Evolutionary conservation across 2,797 vertebrate genomes (phyloP), one percentile per base, ranked within the genome.

Genomic region (Trachops cirrhosus): DNA sequence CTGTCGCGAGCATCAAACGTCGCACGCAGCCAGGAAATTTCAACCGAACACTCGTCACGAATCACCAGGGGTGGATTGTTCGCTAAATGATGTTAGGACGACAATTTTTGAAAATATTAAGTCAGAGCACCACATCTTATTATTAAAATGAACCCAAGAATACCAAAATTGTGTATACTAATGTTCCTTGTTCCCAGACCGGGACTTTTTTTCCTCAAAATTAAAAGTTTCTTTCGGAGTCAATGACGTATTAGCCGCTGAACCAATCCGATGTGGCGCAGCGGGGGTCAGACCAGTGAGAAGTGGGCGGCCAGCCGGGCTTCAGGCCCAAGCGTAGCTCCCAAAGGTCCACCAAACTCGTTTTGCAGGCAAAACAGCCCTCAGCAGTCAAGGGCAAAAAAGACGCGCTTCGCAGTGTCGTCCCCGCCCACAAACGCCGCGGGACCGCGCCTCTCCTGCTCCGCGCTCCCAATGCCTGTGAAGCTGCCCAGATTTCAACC

Each of bases 281-380:
- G 85, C 52, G 89, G n/a, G 19, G 19, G 46, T 74, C 29, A 4
- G 44, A 0, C 21, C 9, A 39, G 92, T 82, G 85, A 89, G 92
- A 91, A 54, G 82, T 41, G 83, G 89, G 93, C n/a, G 89, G 75
- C 85, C n/a, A n/a, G n/a, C n/a, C 87, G 86, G 80, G 41, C 83
- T 34, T 19, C 88, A 95, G 94, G 29, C 87, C 78, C 46, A 96
- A 59, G 79, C 74, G 91, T 24, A 1, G 91, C 80, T 93, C 84
- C 86, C 62, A 86, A 86, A 93, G 84, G 92, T 62, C 78, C 94
- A 86, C 67, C 80, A 44, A 54, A 73, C 41, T 1, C 26, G 16
- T 77, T 97, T 94, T 16, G 79, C 87, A 0, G 12, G 26, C 18
- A 14, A 32, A 41, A 39, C 24, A 71, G 1, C 6, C 39, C 5